A percentile compares a stretch with the other conserved stretches of the same genome.
These are phyloP conservation scores for Eutrigla gurnardus DNA, from an alignment of 2,797 vertebrate genomes.

Conservation along the genomic window DNA sequence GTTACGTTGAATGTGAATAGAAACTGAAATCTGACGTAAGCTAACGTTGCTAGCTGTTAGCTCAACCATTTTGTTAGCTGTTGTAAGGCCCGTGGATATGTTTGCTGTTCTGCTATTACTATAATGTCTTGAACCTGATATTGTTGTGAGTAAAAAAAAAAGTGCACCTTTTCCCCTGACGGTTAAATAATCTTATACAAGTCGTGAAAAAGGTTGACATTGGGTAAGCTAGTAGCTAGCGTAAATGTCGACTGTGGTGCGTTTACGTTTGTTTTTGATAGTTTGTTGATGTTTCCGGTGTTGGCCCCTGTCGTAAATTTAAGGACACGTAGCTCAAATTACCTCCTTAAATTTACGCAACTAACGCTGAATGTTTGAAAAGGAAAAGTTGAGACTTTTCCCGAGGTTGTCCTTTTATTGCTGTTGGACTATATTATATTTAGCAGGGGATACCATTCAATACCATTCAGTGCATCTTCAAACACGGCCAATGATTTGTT, in stretches of 20 bases:
- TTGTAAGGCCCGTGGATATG: background rate
- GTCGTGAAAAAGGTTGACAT: background rate
- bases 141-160: background rate
- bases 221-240: too few relatives aligned
- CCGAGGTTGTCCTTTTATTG: background rate
- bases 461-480: too few relatives aligned
- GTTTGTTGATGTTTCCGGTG: too few relatives aligned
- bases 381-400: too few relatives aligned
- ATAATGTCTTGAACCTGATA: background rate
- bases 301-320: too few relatives aligned
- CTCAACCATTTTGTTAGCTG: conserved; percentile 38
- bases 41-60: conserved; percentile 30
- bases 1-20: background rate
- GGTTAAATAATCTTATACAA: background rate
- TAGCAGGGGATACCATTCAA: background rate
- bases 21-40: background rate
- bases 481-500: too few relatives aligned
- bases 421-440: background rate
- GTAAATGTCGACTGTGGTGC: too few relatives aligned
- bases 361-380: background rate
- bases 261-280: too few relatives aligned
- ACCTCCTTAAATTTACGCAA: background rate
- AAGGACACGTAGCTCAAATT: background rate
- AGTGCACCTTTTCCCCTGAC: too few relatives aligned
- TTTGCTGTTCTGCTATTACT: background rate